phyloP scores from a whole-genome alignment of 2,888 invertebrate species.

The Platycheirus rosarum region DNA sequence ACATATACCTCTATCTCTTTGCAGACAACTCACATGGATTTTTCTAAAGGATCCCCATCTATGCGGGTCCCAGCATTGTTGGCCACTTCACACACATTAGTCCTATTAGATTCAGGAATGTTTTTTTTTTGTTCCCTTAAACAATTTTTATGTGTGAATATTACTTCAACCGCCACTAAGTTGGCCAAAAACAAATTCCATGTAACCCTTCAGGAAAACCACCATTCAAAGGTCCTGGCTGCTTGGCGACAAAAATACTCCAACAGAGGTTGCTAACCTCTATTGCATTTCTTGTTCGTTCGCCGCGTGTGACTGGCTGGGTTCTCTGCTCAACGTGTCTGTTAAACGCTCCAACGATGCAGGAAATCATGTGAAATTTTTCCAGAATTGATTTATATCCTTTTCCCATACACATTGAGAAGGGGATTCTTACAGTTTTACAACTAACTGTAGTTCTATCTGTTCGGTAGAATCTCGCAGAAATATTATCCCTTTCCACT shows the following conservation, averaged over 20 bases:
- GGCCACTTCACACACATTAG: slow-evolving; percentile 60
- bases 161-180: slow-evolving; percentile 23
- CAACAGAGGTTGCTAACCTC: slow-evolving; percentile 49
- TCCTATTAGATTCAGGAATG: slow-evolving; percentile 52
- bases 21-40: slow-evolving; percentile 8
- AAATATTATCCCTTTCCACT: slow-evolving; percentile 40
- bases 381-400: slow-evolving; percentile 72
- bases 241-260: slow-evolving; percentile 70
- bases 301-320: slow-evolving; percentile 29
- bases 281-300: slow-evolving; percentile 38
- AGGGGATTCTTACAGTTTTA: slow-evolving; percentile 53
- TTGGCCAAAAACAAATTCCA: slow-evolving; percentile 59
- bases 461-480: slow-evolving; percentile 15
- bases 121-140: slow-evolving; percentile 30
- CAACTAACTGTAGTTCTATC: slow-evolving; percentile 31
- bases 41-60: slow-evolving; percentile 17
- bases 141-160: slow-evolving; percentile 40
- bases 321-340: slow-evolving; percentile 58
- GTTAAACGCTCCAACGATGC: slow-evolving; percentile 73
- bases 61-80: slow-evolving; percentile 3
- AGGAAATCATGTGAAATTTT: slow-evolving; percentile 73
- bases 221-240: slow-evolving; percentile 25
- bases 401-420: slow-evolving; percentile 34
- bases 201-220: slow-evolving; percentile 16
- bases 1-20: not conserved